These are phyloP conservation scores for Polypterus senegalus DNA, from an alignment of 2,113 vertebrate species.

Conservation along the genomic window DNA sequence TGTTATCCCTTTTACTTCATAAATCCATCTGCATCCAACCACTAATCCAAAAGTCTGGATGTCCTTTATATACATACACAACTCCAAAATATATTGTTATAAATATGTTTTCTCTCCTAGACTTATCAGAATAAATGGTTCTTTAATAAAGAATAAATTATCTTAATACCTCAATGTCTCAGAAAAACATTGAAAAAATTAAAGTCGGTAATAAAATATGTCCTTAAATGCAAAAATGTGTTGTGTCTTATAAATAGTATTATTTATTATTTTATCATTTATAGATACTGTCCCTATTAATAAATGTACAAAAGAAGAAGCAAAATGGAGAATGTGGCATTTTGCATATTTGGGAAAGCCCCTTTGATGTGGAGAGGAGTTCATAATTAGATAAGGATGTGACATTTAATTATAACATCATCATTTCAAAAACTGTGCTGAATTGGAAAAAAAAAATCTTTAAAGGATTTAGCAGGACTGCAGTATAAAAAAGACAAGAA, in stretches of 20 bases:
- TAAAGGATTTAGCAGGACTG: slow-evolving; percentile 31
- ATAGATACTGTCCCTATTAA: slow-evolving; percentile 34
- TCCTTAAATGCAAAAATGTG: slow-evolving; percentile 6
- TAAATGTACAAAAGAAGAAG: slow-evolving; percentile 59
- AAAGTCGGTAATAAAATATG: background rate
- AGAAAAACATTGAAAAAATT: too few relatives aligned
- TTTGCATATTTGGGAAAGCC: slow-evolving; percentile 33
- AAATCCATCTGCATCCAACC: too few relatives aligned
- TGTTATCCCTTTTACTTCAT: too few relatives aligned
- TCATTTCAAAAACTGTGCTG: slow-evolving; percentile 34
- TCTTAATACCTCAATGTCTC: too few relatives aligned
- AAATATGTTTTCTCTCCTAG: too few relatives aligned
- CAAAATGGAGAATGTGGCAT: slow-evolving; percentile 35
- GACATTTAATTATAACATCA: slow-evolving; percentile 50
- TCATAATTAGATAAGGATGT: slow-evolving; percentile 40
- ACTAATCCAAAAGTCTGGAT: too few relatives aligned
- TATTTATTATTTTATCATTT: slow-evolving; percentile 31
- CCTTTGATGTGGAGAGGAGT: slow-evolving; percentile 38
- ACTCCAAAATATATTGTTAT: too few relatives aligned
- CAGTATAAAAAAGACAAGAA: slow-evolving; percentile 29
- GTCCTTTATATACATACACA: too few relatives aligned
- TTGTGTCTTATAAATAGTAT: slow-evolving; percentile 9
- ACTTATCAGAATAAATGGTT: too few relatives aligned
- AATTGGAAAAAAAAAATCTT: slow-evolving; percentile 33
- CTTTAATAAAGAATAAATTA: too few relatives aligned